Evolutionary conservation across 2,113 vertebrate species (phyloP).

Genomic region (Ceuthmochares aereus): DNA sequence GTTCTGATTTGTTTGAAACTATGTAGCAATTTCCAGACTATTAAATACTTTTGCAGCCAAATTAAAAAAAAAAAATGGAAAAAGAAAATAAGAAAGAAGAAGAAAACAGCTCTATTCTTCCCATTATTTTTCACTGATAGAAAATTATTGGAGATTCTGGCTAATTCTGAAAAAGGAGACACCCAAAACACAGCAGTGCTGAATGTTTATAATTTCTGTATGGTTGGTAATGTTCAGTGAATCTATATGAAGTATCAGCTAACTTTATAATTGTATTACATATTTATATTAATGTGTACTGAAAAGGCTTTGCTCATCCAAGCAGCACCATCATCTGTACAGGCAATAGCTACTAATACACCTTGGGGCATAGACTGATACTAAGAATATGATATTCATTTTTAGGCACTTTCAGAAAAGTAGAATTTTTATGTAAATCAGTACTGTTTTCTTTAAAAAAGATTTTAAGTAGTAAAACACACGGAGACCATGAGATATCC

Average conservation of each 20-base stretch:
- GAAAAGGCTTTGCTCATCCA: conserved; percentile 30
- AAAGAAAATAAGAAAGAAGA: rapidly evolving
- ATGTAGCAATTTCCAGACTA: not conserved
- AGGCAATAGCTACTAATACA: not conserved
- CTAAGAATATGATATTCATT: not conserved
- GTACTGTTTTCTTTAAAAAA: not conserved
- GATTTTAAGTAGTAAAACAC: not conserved
- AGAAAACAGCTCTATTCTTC: not conserved
- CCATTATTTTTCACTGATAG: not conserved
- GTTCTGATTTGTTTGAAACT: not conserved
- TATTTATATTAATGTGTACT: conserved; percentile 22
- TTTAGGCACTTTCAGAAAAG: not conserved
- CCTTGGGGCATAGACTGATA: not conserved
- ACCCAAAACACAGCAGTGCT: not conserved
- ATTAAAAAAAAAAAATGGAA: rapidly evolving
- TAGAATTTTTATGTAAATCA: not conserved
- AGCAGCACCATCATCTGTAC: not conserved
- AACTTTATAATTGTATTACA: not conserved
- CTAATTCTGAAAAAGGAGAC: not conserved
- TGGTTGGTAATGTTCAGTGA: not conserved
- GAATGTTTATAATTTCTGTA: not conserved
- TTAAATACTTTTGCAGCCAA: not conserved
- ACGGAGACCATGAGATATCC: not conserved
- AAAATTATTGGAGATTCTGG: not conserved
- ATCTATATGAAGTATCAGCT: not conserved